These are phyloP conservation scores for Allochrocebus solatus DNA, from an alignment of 2,797 vertebrate genomes.

Conservation along the genomic window DNA sequence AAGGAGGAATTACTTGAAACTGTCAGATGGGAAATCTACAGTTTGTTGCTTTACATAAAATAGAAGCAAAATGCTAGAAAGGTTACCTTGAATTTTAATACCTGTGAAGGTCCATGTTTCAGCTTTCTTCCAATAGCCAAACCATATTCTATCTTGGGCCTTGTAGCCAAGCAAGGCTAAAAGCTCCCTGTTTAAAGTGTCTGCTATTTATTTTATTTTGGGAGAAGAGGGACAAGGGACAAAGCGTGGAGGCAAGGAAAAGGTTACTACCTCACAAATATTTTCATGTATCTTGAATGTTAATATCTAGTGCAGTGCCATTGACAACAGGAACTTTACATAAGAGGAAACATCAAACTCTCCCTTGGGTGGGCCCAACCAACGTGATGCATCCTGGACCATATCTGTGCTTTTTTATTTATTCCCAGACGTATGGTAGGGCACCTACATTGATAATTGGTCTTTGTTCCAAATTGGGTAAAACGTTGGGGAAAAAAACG, in stretches of 20 bases:
- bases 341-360: background rate
- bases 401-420: background rate
- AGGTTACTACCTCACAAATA: background rate
- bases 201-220: background rate
- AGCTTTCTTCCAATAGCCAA: background rate
- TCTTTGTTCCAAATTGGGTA: background rate
- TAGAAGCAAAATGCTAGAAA: background rate
- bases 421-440: background rate
- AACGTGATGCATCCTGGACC: background rate
- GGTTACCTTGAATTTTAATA: background rate
- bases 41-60: conserved; percentile 2
- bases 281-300: background rate
- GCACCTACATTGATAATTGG: background rate
- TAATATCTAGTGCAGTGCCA: background rate
- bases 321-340: background rate
- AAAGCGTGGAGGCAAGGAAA: background rate
- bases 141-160: background rate
- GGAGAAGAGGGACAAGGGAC: background rate
- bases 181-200: background rate
- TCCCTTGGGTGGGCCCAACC: background rate
- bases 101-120: background rate
- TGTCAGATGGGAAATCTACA: background rate
- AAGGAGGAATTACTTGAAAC: background rate
- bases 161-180: background rate
- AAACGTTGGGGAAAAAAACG: background rate